These are phyloP conservation scores for Drosophila gaucha DNA, from an alignment of 2,888 invertebrate species.

Conservation along the genomic window DNA sequence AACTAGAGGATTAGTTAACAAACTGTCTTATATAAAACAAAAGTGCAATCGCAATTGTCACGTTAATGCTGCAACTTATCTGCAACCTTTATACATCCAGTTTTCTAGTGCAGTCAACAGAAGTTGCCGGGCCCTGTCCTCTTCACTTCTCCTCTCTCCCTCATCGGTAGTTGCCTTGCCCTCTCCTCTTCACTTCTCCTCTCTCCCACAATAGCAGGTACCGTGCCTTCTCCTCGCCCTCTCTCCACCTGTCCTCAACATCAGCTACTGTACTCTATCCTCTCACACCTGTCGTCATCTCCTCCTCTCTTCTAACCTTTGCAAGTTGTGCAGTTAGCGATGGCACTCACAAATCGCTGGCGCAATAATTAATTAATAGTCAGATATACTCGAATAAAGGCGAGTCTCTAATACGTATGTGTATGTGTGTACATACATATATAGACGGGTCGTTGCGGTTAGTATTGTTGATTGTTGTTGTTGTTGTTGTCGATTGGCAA, in stretches of 20 bases:
- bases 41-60: slow-evolving; percentile 21
- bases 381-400: slow-evolving; percentile 23
- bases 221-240: background rate
- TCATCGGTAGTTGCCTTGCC: background rate
- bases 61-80: slow-evolving; percentile 8
- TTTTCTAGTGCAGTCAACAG: slow-evolving; percentile 12
- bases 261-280: too few relatives aligned
- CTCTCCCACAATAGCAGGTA: too few relatives aligned
- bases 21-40: background rate
- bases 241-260: too few relatives aligned
- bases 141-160: background rate
- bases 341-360: slow-evolving; percentile 47
- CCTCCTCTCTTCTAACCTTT: background rate
- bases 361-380: slow-evolving; percentile 70
- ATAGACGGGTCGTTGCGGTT: slow-evolving; percentile 23
- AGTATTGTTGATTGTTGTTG: slow-evolving; percentile 14
- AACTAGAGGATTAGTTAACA: background rate
- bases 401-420: slow-evolving; percentile 4
- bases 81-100: slow-evolving; percentile 11
- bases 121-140: background rate
- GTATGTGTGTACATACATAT: background rate
- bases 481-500: slow-evolving; percentile 21
- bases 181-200: background rate
- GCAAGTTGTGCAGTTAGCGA: slow-evolving; percentile 29
- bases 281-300: background rate